Evolutionary conservation across 1,140 invertebrate species (phyloP).

Genomic region (Microplitis mediator): DNA sequence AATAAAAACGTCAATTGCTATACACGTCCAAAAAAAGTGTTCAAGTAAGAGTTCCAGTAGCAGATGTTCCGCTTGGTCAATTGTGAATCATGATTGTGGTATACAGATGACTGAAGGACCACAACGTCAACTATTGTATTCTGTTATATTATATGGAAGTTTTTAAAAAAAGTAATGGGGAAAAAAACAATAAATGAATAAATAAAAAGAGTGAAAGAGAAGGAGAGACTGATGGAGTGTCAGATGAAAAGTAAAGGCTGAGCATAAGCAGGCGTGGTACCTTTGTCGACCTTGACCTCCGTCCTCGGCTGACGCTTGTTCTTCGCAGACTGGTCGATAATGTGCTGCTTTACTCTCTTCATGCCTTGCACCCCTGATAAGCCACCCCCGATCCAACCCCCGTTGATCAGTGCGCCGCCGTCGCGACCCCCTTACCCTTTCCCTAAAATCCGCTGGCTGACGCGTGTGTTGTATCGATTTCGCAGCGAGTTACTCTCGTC

Average conservation of each 20-base stretch:
- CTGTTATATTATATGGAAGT: background rate
- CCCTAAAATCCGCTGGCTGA: slow-evolving; percentile 13
- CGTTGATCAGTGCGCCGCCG: slow-evolving; percentile 26
- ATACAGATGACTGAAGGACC: background rate
- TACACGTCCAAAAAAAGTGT: too few relatives aligned
- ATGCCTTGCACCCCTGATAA: slow-evolving; percentile 20
- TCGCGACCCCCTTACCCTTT: slow-evolving; percentile 20
- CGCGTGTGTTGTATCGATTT: slow-evolving; percentile 37
- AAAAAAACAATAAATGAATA: background rate
- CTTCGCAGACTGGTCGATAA: slow-evolving; percentile 57
- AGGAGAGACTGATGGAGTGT: background rate
- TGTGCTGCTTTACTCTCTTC: slow-evolving; percentile 19
- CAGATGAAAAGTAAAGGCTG: slow-evolving; percentile 1
- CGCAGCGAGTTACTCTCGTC: slow-evolving; percentile 19
- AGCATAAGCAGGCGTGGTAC: slow-evolving; percentile 53
- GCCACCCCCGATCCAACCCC: slow-evolving; percentile 9
- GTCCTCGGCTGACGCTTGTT: slow-evolving; percentile 51
- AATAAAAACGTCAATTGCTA: too few relatives aligned
- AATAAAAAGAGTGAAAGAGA: background rate
- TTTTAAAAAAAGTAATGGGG: background rate
- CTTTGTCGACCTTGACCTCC: slow-evolving; percentile 57
- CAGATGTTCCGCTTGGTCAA: slow-evolving; percentile 29
- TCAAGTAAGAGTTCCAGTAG: background rate
- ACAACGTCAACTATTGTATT: too few relatives aligned
- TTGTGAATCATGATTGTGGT: slow-evolving; percentile 13